Evolutionary conservation across 92 coral and sea anemone genomes (phyloP), one percentile per base, ranked within the genome.

Genomic region (Parazoanthus swiftii): DNA sequence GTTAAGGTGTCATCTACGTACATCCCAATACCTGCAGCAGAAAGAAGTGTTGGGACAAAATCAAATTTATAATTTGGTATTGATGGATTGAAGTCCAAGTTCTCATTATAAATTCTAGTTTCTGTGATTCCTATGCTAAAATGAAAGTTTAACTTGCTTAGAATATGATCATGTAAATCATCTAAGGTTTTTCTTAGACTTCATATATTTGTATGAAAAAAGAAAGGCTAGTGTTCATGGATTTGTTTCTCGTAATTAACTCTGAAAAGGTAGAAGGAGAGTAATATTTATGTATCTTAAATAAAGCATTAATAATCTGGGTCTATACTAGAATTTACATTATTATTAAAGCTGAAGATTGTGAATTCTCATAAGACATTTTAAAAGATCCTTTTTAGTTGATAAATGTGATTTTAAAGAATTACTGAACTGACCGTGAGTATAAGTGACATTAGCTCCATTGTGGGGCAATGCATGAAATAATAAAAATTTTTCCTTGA

Each of bases 371-470:
- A 68, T 68, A 68, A 68, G 74, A 68, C 74, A 68, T 68, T 68
- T 68, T 68, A 68, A 68, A 68, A 68, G 74, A 68, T 68, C 74
- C 74, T 68, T 68, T 68, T 68, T 68, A 68, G 74, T 68, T 68
- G 74, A 68, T 68, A 68, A 68, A 68, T 68, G 74, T 68, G 74
- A 68, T 67, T 67, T 67, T 67, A 67, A 67, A 67, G 74, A 67
- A 67, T 67, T 67, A 67, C 74, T 67, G 74, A 67, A 67, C 74
- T 67, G 74, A 67, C 74, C 74, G 74, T 67, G 74, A 67, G 74
- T 67, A 67, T 67, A 67, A 67, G 74, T 67, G 74, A 67, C 74
- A 67, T 67, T 67, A 67, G 74, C 74, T 67, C 74, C 74, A 67
- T 67, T 67, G 74, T 67, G 74, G 74, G 74, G 74, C 74, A 67